phyloP scores from a whole-genome alignment of 2,888 invertebrate genomes.

The Drosophila macrospina region DNA sequence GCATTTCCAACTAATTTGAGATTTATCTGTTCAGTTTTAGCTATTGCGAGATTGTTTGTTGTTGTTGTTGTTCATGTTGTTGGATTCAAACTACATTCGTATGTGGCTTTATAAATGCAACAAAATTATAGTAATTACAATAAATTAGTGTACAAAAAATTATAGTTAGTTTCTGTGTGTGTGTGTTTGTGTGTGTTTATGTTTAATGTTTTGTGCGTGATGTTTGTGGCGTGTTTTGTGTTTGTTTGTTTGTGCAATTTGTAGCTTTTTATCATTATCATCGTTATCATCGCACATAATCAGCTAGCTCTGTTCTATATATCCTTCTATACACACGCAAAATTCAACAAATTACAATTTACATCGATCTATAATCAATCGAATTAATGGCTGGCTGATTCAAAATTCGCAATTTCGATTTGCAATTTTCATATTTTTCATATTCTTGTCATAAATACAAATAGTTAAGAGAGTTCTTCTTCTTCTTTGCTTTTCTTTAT shows the following conservation, averaged over 20 bases:
- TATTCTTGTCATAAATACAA: constrained; percentile 44
- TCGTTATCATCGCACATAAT: constrained; percentile 17
- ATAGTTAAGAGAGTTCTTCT: constrained; percentile 52
- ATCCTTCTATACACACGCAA: constrained; percentile 65
- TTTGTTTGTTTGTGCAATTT: constrained; percentile 34
- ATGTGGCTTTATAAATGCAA: constrained; percentile 59
- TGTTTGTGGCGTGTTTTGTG: constrained; percentile 27
- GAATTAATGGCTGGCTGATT: constrained; percentile 54
- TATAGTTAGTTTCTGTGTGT: constrained; percentile 48
- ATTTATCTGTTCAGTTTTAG: constrained; percentile 31
- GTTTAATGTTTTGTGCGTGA: constrained; percentile 41
- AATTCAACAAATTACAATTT: constrained; percentile 75
- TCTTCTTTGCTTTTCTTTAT: constrained; percentile 15
- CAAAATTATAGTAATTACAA: constrained; percentile 63
- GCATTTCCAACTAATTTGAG: constrained; percentile 8
- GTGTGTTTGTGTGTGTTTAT: constrained; percentile 18
- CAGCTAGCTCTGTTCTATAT: constrained; percentile 31
- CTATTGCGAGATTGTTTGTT: constrained; percentile 55
- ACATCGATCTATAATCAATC: constrained; percentile 61
- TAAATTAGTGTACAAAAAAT: constrained; percentile 64
- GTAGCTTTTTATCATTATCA: constrained; percentile 33
- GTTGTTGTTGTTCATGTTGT: neutral
- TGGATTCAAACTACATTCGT: constrained; percentile 49
- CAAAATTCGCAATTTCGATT: constrained; percentile 40
- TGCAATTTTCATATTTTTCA: constrained; percentile 20